Evolutionary conservation across 2,113 vertebrate genomes (phyloP).

Genomic region (Pelodiscus sinensis): DNA sequence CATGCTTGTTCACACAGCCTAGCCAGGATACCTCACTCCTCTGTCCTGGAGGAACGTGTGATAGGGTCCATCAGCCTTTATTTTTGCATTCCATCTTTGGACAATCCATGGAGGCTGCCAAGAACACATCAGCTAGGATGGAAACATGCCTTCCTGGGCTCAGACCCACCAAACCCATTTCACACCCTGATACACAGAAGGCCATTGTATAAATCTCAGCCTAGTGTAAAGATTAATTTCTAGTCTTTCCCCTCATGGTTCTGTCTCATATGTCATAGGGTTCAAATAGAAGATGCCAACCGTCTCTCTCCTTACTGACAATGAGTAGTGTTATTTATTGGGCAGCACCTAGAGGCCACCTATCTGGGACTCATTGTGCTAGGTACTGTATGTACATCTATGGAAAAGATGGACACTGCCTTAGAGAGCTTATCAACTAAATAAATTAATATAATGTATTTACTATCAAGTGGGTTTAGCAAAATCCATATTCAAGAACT

Average conservation of each 20-base stretch:
- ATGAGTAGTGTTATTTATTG: not conserved
- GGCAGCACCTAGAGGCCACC: not conserved
- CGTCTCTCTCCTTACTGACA: fast-evolving
- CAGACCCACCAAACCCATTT: not conserved
- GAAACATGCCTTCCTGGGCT: not conserved
- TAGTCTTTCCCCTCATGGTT: no score
- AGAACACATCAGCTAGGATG: not conserved
- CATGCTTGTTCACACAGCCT: not conserved
- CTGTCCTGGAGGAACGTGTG: not conserved
- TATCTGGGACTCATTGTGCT: not conserved
- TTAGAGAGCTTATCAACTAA: not conserved
- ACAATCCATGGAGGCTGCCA: not conserved
- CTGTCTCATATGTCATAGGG: fast-evolving
- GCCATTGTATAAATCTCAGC: no score
- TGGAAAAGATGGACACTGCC: not conserved
- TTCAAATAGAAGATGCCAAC: not conserved
- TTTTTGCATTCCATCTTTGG: not conserved
- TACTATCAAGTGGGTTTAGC: not conserved
- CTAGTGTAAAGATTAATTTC: no score
- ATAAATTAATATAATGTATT: not conserved
- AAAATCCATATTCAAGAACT: not conserved
- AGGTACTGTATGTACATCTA: not conserved
- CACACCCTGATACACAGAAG: not conserved
- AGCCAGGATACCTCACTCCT: not conserved
- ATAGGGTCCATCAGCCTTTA: not conserved